Evolutionary conservation across 2,888 invertebrate species (phyloP), one percentile per base, ranked within the genome.

Genomic region (Chymomyza procnemis): DNA sequence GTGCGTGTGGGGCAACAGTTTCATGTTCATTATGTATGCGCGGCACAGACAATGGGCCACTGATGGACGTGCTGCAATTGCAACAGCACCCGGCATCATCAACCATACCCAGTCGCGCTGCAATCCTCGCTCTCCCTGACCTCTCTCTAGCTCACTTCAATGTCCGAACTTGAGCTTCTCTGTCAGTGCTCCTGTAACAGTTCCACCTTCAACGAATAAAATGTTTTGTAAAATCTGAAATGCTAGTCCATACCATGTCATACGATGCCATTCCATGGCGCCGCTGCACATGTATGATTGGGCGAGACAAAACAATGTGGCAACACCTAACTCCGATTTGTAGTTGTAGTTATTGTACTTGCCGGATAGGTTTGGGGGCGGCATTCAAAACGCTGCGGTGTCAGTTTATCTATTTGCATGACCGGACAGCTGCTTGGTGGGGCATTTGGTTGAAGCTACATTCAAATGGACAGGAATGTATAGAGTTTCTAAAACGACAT

Each of bases 31-130:
- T 85, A 85, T 76, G 83, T 85, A 84, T 84, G 83, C 83, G 81
- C 84, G 75, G 76, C 83, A 83, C 84, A 83, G 84, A 84, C 83
- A 84, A 84, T 84, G 86, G 81, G 78, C 83, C 83, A 83, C 83
- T 85, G 85, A 85, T 85, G 85, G 84, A 85, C 84, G 81, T 82
- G 85, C 75, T 79, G 82, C 81, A 78, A 69, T 74, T 77, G 80
- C 73, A 64, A 52, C 63, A 61, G 34, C 18, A 50, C 21, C 26
- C 50, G 61, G 73, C 73, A 75, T 68, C 70, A 73, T 64, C 71
- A 71, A 57, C 63, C 73, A 66, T 70, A 63, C 79, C 66, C 67
- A 58, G 57, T 56, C 65, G 68, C 75, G 71, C 68, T 79, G 80
- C 80, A 83, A 75, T 75, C 77, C 34, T 41, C 34, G 1, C 26